A percentile compares a stretch with the other conserved stretches of the same genome.
phyloP scores from a whole-genome alignment of 2,797 vertebrate genomes.

The Passerculus sandwichensis region DNA sequence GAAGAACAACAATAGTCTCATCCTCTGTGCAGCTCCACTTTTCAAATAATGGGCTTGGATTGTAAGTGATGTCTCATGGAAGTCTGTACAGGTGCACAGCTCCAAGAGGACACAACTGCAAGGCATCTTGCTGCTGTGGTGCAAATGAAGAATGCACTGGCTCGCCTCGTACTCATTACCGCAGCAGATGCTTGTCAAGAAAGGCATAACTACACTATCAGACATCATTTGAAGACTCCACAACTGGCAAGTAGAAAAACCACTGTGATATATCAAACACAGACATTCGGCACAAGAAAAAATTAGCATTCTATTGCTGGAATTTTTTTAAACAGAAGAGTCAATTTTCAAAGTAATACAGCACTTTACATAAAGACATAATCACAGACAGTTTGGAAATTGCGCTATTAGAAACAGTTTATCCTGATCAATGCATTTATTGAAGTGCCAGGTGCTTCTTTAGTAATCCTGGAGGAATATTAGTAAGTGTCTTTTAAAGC shows the following conservation, averaged over 20 bases:
- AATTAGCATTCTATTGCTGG: not conserved
- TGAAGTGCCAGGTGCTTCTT: constrained; percentile 50
- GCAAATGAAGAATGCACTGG: not conserved
- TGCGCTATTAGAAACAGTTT: not conserved
- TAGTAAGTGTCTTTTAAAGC: not conserved
- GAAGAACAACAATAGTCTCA: not conserved
- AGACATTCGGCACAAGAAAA: not conserved
- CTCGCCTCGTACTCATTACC: not conserved
- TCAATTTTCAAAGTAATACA: constrained; percentile 9
- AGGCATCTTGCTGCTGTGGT: not conserved
- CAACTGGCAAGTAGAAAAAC: not conserved
- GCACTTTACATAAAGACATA: not conserved
- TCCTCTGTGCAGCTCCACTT: not conserved
- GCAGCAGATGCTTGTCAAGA: not conserved
- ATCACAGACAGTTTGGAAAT: not conserved
- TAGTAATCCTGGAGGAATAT: not conserved
- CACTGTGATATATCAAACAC: not conserved
- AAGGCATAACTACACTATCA: not conserved
- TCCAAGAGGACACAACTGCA: not conserved
- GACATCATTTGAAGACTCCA: not conserved
- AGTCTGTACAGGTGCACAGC: not conserved
- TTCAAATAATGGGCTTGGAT: not conserved
- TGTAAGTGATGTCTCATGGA: not conserved
- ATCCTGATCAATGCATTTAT: constrained; percentile 25
- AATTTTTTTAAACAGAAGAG: not conserved